Evolutionary conservation across 2,113 vertebrate genomes (phyloP), one percentile per base, ranked within the genome.

Genomic region (Mionectes macconnelli): DNA sequence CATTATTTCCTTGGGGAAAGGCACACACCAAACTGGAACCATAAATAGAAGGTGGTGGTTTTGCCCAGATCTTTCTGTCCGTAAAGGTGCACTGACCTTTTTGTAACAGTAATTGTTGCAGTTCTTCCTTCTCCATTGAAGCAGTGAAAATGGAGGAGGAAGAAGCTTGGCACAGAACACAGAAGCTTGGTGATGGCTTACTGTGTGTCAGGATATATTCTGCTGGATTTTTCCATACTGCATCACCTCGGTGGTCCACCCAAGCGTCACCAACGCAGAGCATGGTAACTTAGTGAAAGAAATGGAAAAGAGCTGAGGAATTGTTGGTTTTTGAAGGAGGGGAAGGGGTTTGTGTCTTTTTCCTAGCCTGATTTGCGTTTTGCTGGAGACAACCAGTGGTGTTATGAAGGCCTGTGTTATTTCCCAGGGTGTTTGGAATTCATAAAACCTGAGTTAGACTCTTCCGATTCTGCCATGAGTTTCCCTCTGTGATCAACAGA

Each of bases 391-490:
- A 23, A 28, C 9, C 68, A 67, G 37, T 28, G 68, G 35, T 78
- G 24, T 20, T 70, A 27, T 28, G 60, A 40, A 89, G 31, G 28
- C 23, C 37, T 68, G 20, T 49, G n/a, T 85, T 87, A 79, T 52
- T 89, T 94, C 56, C 66, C 28, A 6, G 30, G 62, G 19, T 68
- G 25, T 31, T 12, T 84, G 24, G 64, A 78, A 72, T 72, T 87
- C 28, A 1, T 42, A 27, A 30, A 3, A 1, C 59, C 39, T 1
- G 4, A 57, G 37, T 80, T 76, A 31, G 28, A 50, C 37, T 49
- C 11, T 35, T 69, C 44, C 0, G 8, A 3, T 28, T 83, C 42
- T 66, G 73, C 49, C 0, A 0, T 17, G n/a, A 60, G 22, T 66
- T 89, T 82, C 49, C 33, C n/a, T 60, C 2, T 60, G 53, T 68